A percentile compares a stretch with the other conserved stretches of the same genome.
Evolutionary conservation across 2,888 invertebrate species (phyloP).

Genomic region (Exocentrus adspersus): DNA sequence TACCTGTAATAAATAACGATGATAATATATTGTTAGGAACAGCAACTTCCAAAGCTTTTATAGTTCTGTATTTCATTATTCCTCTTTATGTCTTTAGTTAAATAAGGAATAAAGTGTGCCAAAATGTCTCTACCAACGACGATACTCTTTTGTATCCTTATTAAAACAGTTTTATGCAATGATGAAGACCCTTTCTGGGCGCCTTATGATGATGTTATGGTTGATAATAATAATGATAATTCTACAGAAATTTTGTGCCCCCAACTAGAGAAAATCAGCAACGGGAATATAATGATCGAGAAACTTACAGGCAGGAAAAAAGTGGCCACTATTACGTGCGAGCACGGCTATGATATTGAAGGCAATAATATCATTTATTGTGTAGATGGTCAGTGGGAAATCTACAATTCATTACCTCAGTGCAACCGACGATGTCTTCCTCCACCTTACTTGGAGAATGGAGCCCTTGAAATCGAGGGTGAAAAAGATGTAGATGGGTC

Average conservation of each 20-base stretch:
- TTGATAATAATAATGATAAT: conserved; percentile 13
- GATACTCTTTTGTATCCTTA: neutral
- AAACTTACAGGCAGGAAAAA: conserved; percentile 23
- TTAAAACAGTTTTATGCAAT: neutral
- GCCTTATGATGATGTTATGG: conserved; percentile 13
- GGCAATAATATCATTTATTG: conserved; percentile 58
- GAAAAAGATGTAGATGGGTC: conserved; percentile 48
- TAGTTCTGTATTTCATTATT: too few relatives aligned
- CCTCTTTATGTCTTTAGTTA: neutral
- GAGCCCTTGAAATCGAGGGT: conserved; percentile 54
- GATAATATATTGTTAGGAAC: neutral
- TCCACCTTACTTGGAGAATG: conserved; percentile 58
- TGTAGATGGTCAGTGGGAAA: conserved; percentile 58
- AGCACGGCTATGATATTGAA: conserved; percentile 56
- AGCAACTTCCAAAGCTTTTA: too few relatives aligned
- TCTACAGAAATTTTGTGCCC: conserved; percentile 18
- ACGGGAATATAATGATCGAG: conserved; percentile 11
- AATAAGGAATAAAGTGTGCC: neutral
- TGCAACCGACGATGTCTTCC: conserved; percentile 56
- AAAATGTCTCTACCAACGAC: conserved; percentile 7
- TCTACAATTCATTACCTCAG: conserved; percentile 31
- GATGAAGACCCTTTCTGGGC: conserved; percentile 4
- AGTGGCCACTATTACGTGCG: conserved; percentile 51
- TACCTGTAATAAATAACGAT: neutral
- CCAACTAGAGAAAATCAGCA: conserved; percentile 13